phyloP scores from a whole-genome alignment of 1,140 invertebrate genomes.

The Chironomus striatipennis region DNA sequence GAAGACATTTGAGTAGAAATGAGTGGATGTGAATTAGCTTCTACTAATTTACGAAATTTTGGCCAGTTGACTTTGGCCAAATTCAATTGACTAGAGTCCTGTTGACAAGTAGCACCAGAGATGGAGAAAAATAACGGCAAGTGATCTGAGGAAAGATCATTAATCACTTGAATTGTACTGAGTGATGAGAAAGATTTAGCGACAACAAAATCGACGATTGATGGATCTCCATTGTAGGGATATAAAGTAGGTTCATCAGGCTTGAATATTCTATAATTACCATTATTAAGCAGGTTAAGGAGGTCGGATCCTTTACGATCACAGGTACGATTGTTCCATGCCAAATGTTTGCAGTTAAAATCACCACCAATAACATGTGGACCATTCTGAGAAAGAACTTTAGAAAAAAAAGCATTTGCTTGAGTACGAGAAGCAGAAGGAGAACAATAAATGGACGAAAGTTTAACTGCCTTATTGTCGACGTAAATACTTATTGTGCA shows the following conservation, averaged over 20 bases:
- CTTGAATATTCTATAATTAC: not conserved
- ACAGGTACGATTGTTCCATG: not conserved
- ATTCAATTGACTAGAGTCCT: not conserved
- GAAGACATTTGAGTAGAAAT: not conserved
- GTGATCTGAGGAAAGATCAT: not conserved
- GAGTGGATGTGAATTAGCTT: not conserved
- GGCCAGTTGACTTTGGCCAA: not conserved
- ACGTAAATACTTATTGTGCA: not conserved
- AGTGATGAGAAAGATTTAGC: not conserved
- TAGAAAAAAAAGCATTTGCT: not conserved
- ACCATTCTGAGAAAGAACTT: not conserved
- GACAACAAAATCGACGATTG: not conserved
- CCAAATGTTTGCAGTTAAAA: not conserved
- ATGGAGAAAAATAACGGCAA: not conserved
- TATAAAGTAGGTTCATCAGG: not conserved
- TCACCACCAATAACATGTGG: not conserved
- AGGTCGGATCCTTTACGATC: not conserved
- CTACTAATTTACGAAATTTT: not conserved
- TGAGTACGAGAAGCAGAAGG: not conserved
- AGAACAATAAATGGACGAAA: slow-evolving; percentile 13
- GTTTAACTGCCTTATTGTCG: not conserved
- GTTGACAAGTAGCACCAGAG: not conserved
- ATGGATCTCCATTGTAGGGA: not conserved
- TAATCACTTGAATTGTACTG: not conserved
- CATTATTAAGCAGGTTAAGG: not conserved